These are phyloP conservation scores for Tamias sibiricus DNA, from an alignment of 2,113 vertebrate species.

Conservation along the genomic window DNA sequence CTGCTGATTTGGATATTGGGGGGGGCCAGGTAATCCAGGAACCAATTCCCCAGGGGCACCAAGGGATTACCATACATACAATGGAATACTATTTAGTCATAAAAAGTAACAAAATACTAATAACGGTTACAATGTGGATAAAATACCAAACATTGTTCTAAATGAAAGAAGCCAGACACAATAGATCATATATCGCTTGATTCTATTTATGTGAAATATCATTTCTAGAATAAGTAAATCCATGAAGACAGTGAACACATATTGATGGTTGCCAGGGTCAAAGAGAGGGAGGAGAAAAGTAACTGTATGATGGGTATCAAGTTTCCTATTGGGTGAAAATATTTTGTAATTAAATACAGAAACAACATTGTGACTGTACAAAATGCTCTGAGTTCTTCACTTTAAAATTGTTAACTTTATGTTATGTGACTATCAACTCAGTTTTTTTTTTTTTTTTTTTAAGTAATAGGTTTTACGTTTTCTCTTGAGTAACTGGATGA, in stretches of 20 bases:
- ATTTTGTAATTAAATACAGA: not conserved
- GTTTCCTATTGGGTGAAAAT: not conserved
- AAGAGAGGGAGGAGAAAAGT: not conserved
- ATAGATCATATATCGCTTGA: not conserved
- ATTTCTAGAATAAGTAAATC: not conserved
- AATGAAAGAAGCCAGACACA: not conserved
- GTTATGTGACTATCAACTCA: not conserved
- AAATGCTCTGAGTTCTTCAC: not conserved
- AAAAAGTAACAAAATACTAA: not conserved
- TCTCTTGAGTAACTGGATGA: not conserved
- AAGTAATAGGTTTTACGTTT: not conserved
- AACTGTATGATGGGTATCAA: not conserved
- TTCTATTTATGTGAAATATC: conserved; percentile 33
- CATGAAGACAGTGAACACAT: not conserved
- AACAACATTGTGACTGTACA: not conserved
- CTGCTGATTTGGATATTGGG: not conserved
- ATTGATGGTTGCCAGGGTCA: not conserved
- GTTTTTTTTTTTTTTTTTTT: too few species aligned
- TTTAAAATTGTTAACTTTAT: conserved; percentile 14
- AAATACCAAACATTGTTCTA: not conserved
- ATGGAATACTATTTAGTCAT: not conserved
- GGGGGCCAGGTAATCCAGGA: not conserved
- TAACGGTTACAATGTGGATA: not conserved
- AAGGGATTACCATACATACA: not conserved
- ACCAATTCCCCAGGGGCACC: not conserved